Evolutionary conservation across 2,113 vertebrate species (phyloP), one percentile per base, ranked within the genome.

Genomic region (Trichomycterus rosablanca): DNA sequence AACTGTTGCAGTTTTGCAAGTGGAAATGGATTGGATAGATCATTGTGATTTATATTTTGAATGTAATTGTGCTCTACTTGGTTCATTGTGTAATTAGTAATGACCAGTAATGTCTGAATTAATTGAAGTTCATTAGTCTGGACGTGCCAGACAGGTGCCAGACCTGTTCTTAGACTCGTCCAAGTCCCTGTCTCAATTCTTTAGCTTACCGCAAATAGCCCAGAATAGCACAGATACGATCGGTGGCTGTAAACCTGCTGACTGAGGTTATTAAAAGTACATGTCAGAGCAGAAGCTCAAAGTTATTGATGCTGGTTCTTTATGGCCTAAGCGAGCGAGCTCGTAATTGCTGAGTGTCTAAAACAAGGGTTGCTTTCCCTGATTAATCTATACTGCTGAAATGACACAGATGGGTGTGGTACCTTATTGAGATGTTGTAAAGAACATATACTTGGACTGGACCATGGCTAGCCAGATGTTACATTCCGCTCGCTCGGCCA

Each of bases 281-380:
- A 22, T 68, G 70, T 59, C 55, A 60, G 35, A 35, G 20, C 42
- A 20, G 16, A 10, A 22, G 59, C 12, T 44, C 40, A 54, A 46
- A 28, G 65, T 59, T 68, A 72, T 72, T 53, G 70, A 72, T 72
- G 6, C 24, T 23, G 54, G 26, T 72, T 72, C 60, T 60, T 72
- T 72, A 72, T 54, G 59, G 35, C 68, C 54, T 55, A 43, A 30
- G 23, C 45, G 48, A 19, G 54, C 43, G 43, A 63, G 67, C 59
- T 15, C 23, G 52, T 69, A 69, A 69, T 51, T 63, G 61, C 70
- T 68, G 53, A 64, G 52, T 44, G 55, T 59, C 49, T 37, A 42
- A 44, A 68, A 50, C 22, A 30, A 26, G 50, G 43, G 44, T 59
- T 14, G 28, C 7, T 42, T 59, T 49, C 52, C 20, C 8, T 48